Conservation (phyloP, 2,797 vertebrate species). For the Alexandromys oeconomus region DNA sequence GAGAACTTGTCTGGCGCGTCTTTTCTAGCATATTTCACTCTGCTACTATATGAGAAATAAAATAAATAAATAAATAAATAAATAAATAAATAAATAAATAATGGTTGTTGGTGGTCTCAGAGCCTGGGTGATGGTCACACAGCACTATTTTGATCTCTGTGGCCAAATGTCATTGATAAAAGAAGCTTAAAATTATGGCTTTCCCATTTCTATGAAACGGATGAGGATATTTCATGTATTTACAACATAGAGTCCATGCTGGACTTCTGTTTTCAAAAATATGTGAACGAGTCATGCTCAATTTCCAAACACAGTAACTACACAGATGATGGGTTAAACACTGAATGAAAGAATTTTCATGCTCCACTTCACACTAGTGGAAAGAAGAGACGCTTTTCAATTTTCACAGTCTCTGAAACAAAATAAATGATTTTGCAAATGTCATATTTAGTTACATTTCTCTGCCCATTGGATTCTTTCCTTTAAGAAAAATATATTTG, state of each 20-base stretch:
- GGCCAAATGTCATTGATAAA: background rate
- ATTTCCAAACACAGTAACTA: background rate
- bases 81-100: too few relatives aligned
- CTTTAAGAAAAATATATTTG: conserved; percentile 39
- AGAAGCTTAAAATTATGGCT: background rate
- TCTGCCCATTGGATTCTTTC: background rate
- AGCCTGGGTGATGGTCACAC: background rate
- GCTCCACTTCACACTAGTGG: background rate
- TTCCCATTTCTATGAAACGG: background rate
- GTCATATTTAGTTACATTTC: conserved; percentile 40
- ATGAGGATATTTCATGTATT: conserved; percentile 21
- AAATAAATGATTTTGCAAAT: conserved; percentile 42
- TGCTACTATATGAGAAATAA: background rate
- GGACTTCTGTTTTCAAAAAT: background rate
- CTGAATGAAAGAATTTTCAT: background rate
- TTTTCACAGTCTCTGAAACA: conserved; percentile 40
- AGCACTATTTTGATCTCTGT: background rate
- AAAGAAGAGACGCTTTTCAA: background rate
- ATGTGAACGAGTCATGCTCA: background rate
- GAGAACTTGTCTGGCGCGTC: background rate
- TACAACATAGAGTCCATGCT: background rate
- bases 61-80: too few relatives aligned
- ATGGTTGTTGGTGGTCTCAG: background rate
- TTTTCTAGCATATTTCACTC: background rate
- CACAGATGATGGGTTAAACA: background rate